A percentile compares a stretch with the other conserved stretches of the same genome.
phyloP scores from a whole-genome alignment of 2,888 invertebrate species.

The Tholera decimalis region DNA sequence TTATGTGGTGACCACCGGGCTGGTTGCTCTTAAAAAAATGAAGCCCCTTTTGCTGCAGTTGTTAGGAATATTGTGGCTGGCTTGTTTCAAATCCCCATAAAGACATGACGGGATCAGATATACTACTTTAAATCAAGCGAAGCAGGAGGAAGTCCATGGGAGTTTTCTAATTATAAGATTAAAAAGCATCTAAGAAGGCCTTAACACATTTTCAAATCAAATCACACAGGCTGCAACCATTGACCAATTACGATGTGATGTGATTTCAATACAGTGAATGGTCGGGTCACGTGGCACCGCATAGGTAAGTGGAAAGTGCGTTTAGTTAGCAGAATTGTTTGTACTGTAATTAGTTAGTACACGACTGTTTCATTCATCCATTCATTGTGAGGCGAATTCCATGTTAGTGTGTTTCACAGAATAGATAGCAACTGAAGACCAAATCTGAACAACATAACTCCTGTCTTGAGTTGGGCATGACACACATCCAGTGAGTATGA shows the following conservation, averaged over 20 bases:
- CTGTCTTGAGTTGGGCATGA: too few relatives aligned
- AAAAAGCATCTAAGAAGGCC: not conserved
- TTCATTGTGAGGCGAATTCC: conserved; percentile 46
- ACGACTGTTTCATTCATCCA: conserved; percentile 55
- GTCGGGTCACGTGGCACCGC: conserved; percentile 46
- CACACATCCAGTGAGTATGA: too few relatives aligned
- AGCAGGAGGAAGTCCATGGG: too few relatives aligned
- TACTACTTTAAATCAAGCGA: too few relatives aligned
- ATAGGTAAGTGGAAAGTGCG: conserved; percentile 54
- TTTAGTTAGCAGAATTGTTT: conserved; percentile 41
- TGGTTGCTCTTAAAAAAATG: too few relatives aligned
- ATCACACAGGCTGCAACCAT: conserved; percentile 19
- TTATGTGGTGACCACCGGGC: too few relatives aligned
- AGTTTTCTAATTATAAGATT: too few relatives aligned
- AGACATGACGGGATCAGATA: too few relatives aligned
- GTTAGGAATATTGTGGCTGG: too few relatives aligned
- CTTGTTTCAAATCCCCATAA: too few relatives aligned
- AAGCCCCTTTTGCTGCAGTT: too few relatives aligned
- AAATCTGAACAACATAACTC: too few relatives aligned
- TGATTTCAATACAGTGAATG: conserved; percentile 52
- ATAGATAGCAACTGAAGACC: not conserved
- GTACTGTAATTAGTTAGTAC: conserved; percentile 47
- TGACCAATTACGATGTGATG: conserved; percentile 35
- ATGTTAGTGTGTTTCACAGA: conserved; percentile 6
- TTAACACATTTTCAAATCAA: conserved; percentile 18